Evolutionary conservation across 2,888 invertebrate species (phyloP).

Genomic region (Tetropium fuscum): DNA sequence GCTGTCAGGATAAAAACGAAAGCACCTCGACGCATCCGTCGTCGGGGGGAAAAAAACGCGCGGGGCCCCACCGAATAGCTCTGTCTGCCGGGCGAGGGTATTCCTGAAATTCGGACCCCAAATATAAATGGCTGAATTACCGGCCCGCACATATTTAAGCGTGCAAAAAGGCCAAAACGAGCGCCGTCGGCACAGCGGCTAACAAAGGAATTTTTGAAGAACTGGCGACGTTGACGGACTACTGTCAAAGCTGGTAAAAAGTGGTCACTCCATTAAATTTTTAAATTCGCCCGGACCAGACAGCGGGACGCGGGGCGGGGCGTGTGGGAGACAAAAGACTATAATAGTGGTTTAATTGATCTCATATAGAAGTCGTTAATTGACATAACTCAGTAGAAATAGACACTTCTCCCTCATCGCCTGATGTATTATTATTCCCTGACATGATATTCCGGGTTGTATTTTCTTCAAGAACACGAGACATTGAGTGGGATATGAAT

Average conservation of each 20-base stretch:
- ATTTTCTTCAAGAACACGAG: too few relatives aligned
- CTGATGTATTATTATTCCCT: too few relatives aligned
- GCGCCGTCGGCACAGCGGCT: slow-evolving; percentile 45
- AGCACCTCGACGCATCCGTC: slow-evolving; percentile 40
- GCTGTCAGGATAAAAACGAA: slow-evolving; percentile 49
- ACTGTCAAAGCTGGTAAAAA: slow-evolving; percentile 54
- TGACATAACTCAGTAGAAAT: slow-evolving; percentile 14
- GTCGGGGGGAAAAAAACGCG: slow-evolving; percentile 12
- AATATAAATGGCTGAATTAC: slow-evolving; percentile 61
- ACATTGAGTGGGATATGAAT: too few relatives aligned
- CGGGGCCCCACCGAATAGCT: slow-evolving; percentile 44
- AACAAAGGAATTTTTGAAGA: slow-evolving; percentile 61
- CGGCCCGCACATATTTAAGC: slow-evolving; percentile 52
- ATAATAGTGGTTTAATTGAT: slow-evolving; percentile 7
- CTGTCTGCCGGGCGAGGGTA: slow-evolving; percentile 43
- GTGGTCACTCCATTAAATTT: slow-evolving; percentile 48
- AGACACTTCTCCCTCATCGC: too few relatives aligned
- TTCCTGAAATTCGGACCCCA: slow-evolving; percentile 58
- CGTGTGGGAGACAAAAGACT: slow-evolving; percentile 4
- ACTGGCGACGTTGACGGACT: slow-evolving; percentile 60
- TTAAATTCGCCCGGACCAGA: slow-evolving; percentile 35
- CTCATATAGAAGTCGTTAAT: slow-evolving; percentile 15
- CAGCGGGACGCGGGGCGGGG: neutral
- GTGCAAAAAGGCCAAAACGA: slow-evolving; percentile 42
- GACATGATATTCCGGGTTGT: too few relatives aligned